Evolutionary conservation across 1,140 invertebrate species (phyloP).

Genomic region (Drosophila neocordata): DNA sequence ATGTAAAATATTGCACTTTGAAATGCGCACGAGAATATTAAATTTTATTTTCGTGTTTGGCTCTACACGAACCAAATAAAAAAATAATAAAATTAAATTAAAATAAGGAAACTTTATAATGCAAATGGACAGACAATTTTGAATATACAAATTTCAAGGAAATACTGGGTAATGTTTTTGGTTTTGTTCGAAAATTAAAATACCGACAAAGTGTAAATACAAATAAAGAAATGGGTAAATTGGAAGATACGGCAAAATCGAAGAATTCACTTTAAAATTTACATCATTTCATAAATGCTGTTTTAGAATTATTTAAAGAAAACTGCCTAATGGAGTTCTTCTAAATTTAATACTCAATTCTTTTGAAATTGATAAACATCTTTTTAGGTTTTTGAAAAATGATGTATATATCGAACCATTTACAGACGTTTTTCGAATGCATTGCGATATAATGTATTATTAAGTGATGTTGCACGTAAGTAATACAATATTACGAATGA

Average conservation of each 20-base stretch:
- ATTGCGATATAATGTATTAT: background rate
- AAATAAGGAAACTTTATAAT: constrained; percentile 55
- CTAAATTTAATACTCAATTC: too few relatives aligned
- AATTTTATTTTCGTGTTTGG: constrained; percentile 29
- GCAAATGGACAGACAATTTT: constrained; percentile 11
- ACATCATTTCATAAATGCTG: background rate
- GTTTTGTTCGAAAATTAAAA: constrained; percentile 24
- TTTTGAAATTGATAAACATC: too few relatives aligned
- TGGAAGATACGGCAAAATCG: constrained; percentile 1
- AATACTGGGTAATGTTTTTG: constrained; percentile 19
- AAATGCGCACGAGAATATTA: constrained; percentile 64
- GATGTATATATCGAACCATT: too few relatives aligned
- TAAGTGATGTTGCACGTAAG: background rate
- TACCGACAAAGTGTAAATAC: constrained; percentile 49
- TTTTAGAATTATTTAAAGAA: too few relatives aligned
- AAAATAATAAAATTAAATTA: constrained; percentile 35
- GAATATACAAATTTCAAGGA: background rate
- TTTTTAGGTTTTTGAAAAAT: too few relatives aligned
- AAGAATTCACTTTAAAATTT: background rate
- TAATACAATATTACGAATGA: background rate
- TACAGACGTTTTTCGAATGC: too few relatives aligned
- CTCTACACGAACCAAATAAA: constrained; percentile 40
- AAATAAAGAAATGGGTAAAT: constrained; percentile 29
- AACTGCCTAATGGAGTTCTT: too few relatives aligned
- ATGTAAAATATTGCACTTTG: constrained; percentile 69